phyloP scores from a whole-genome alignment of 2,113 vertebrate genomes.

The Entomyzon cyanotis region DNA sequence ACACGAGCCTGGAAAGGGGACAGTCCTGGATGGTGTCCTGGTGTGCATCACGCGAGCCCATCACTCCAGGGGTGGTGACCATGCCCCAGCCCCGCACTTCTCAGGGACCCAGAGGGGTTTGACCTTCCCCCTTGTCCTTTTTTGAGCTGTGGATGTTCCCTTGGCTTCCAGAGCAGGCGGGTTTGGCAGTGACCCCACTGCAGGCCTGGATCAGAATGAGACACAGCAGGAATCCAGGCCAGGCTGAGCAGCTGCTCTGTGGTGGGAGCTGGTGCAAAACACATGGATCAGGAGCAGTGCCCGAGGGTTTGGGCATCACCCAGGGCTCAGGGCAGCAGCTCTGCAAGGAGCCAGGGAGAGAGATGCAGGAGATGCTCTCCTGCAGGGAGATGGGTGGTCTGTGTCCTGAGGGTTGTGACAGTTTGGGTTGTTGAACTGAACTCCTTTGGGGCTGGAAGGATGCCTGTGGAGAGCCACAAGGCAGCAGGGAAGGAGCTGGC shows the following conservation, averaged over 20 bases:
- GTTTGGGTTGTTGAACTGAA: background rate
- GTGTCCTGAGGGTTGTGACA: fast-evolving
- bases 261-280: background rate
- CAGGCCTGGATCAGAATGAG: background rate
- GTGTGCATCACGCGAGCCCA: fast-evolving
- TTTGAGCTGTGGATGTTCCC: background rate
- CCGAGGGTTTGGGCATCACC: background rate
- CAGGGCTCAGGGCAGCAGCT: background rate
- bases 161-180: background rate
- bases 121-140: background rate
- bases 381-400: background rate
- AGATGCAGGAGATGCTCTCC: background rate
- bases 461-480: background rate
- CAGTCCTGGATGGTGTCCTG: background rate
- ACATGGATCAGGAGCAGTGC: background rate
- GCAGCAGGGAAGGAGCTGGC: background rate
- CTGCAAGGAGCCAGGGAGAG: background rate
- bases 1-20: background rate
- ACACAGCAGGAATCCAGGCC: background rate
- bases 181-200: background rate
- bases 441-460: background rate
- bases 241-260: background rate
- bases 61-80: fast-evolving
- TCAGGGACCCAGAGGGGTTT: fast-evolving
- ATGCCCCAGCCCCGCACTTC: fast-evolving